Conservation (phyloP, 2,113 vertebrate species). For the Bos javanicus region DNA sequence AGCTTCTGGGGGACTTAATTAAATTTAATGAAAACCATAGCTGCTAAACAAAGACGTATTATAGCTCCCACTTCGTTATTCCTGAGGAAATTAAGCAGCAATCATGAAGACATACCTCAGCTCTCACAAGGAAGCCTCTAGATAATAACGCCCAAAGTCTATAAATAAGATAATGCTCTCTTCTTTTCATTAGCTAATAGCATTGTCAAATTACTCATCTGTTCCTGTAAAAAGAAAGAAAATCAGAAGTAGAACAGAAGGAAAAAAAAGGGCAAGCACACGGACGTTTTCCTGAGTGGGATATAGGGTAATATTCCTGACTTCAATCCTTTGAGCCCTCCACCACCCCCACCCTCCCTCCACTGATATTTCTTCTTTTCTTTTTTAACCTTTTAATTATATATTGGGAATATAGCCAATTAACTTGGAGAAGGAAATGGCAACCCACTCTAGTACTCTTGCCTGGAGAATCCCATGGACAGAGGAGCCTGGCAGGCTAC, state of each 20-base stretch:
- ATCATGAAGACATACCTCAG: neutral
- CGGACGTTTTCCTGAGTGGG: neutral
- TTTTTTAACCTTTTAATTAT: neutral
- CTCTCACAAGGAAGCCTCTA: constrained; percentile 11
- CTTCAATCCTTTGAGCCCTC: neutral
- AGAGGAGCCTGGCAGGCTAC: neutral
- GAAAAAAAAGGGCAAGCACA: neutral
- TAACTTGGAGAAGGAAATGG: neutral
- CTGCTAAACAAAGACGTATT: constrained; percentile 55
- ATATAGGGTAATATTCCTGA: neutral
- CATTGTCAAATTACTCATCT: neutral
- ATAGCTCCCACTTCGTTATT: constrained; percentile 41
- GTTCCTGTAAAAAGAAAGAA: neutral
- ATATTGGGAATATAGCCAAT: neutral
- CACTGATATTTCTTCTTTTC: neutral
- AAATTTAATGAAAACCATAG: constrained; percentile 64
- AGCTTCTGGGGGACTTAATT: constrained; percentile 62
- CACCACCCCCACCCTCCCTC: too few relatives aligned
- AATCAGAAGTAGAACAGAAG: neutral
- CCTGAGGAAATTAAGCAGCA: constrained; percentile 34
- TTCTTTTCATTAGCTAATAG: constrained; percentile 25
- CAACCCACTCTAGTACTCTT: neutral
- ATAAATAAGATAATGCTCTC: constrained; percentile 12
- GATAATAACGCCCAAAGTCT: neutral
- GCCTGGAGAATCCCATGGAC: neutral